phyloP scores from a whole-genome alignment of 1,140 invertebrate species.

The Drosophila santomea region DNA sequence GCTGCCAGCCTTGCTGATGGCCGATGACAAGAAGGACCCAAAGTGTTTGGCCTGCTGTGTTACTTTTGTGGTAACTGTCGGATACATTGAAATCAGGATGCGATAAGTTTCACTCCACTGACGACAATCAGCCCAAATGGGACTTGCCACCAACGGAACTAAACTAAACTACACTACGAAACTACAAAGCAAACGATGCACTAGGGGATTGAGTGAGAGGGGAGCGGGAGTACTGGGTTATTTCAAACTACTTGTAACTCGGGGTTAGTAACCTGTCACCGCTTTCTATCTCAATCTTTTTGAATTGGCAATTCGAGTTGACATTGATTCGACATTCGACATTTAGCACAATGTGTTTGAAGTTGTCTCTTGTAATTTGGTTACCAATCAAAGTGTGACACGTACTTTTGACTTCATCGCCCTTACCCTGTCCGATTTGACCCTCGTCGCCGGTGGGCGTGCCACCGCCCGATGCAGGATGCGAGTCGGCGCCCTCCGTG shows the following conservation, averaged over 20 bases:
- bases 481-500: slow-evolving; percentile 93
- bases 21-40: slow-evolving; percentile 95
- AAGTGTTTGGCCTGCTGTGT: slow-evolving; percentile 95
- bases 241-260: slow-evolving; percentile 36
- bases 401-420: slow-evolving; percentile 83
- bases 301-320: slow-evolving; percentile 34
- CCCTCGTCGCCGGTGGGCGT: slow-evolving; percentile 92
- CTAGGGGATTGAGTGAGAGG: slow-evolving; percentile 16
- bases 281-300: slow-evolving; percentile 57
- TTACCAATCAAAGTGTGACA: slow-evolving; percentile 80
- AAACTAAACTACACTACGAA: slow-evolving; percentile 53
- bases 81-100: slow-evolving; percentile 8
- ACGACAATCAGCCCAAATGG: slow-evolving; percentile 17
- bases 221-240: slow-evolving; percentile 4
- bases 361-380: slow-evolving; percentile 42
- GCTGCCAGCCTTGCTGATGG: slow-evolving; percentile 95
- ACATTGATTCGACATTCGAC: slow-evolving; percentile 26
- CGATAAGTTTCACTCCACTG: not conserved
- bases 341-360: slow-evolving; percentile 38
- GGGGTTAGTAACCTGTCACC: slow-evolving; percentile 79
- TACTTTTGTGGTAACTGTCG: slow-evolving; percentile 94
- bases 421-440: slow-evolving; percentile 91
- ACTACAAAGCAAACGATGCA: slow-evolving; percentile 60
- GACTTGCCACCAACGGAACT: slow-evolving; percentile 3
- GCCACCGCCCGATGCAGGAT: slow-evolving; percentile 89